phyloP scores from a whole-genome alignment of 2,113 vertebrate genomes.

The Pedetes capensis region DNA sequence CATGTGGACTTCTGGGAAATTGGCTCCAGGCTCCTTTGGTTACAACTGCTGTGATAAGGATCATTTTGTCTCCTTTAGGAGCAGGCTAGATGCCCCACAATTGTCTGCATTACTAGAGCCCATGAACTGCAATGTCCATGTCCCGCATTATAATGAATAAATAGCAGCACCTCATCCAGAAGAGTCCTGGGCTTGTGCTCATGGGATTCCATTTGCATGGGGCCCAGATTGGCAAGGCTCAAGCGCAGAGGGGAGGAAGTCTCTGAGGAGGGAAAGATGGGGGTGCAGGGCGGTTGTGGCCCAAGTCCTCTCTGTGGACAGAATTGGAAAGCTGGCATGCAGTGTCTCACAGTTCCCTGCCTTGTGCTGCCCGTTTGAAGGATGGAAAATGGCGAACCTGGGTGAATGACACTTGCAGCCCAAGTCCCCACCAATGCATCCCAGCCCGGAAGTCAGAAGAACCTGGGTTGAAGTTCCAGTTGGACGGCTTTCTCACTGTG shows the following conservation, averaged over 20 bases:
- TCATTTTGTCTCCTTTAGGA: neutral
- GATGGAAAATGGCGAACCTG: neutral
- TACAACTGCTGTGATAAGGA: neutral
- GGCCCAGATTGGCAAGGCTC: neutral
- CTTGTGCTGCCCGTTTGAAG: neutral
- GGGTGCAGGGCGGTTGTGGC: neutral
- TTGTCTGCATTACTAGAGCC: neutral
- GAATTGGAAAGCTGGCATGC: neutral
- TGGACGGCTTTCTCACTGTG: neutral
- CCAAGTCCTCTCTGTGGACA: neutral
- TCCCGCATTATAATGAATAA: neutral
- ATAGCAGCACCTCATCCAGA: neutral
- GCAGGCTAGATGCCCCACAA: neutral
- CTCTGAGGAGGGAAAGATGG: neutral
- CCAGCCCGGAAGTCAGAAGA: neutral
- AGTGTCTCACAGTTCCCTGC: neutral
- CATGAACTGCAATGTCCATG: rapidly evolving
- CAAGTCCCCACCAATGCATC: neutral
- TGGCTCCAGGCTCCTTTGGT: neutral
- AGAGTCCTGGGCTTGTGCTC: neutral
- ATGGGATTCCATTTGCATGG: neutral
- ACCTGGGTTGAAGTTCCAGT: neutral
- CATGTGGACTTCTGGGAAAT: neutral
- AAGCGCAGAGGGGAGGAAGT: neutral
- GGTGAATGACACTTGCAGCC: neutral